These are phyloP conservation scores for Thymelicus acteon DNA, from an alignment of 2,888 invertebrate species.

Conservation along the genomic window DNA sequence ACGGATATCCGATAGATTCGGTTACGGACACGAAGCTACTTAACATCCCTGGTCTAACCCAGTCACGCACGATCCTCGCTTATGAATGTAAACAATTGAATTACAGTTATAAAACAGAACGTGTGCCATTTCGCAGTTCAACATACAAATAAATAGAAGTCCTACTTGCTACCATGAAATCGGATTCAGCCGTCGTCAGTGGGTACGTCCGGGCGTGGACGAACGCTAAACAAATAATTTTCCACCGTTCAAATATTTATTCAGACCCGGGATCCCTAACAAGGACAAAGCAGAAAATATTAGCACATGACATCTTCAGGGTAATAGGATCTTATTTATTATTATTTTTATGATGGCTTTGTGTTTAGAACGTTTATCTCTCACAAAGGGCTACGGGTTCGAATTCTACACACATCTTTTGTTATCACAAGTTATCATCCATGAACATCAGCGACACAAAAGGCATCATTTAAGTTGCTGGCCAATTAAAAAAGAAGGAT, in stretches of 20 bases:
- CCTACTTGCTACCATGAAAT: slow-evolving; percentile 20
- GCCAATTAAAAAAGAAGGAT: no score
- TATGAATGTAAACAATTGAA: slow-evolving; percentile 1
- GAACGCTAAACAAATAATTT: slow-evolving; percentile 30
- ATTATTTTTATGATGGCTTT: no score
- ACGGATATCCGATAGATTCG: no score
- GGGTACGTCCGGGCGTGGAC: slow-evolving; percentile 17
- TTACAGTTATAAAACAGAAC: slow-evolving; percentile 10
- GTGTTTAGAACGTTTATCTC: no score
- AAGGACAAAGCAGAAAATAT: slow-evolving; percentile 26
- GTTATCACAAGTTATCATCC: no score
- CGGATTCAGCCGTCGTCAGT: slow-evolving; percentile 15
- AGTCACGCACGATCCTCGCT: not conserved
- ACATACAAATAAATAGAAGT: slow-evolving; percentile 24
- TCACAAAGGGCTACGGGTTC: not conserved
- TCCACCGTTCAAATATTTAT: slow-evolving; percentile 28
- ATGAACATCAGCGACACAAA: no score
- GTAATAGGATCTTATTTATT: slow-evolving; percentile 11
- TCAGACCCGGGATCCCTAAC: slow-evolving; percentile 11
- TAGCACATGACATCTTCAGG: slow-evolving; percentile 11
- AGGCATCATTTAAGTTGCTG: no score
- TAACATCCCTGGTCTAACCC: no score
- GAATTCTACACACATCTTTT: not conserved
- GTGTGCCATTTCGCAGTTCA: slow-evolving; percentile 5
- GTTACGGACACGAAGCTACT: no score